These are phyloP conservation scores for Glaucopsyche alexis DNA, from an alignment of 2,888 invertebrate species.

Conservation along the genomic window DNA sequence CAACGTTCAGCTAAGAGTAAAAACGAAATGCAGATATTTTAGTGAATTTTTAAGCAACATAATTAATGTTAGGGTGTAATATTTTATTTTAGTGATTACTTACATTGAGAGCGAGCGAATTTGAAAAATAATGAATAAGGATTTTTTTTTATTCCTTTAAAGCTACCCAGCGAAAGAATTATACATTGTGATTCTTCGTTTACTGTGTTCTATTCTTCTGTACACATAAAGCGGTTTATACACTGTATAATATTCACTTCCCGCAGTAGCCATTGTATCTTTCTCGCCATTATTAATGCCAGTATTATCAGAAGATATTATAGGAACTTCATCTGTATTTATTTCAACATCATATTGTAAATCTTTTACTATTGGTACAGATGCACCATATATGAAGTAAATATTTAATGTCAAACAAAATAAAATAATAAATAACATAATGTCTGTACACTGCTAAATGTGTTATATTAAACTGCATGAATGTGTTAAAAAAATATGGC, in stretches of 20 bases:
- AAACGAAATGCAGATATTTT: no score
- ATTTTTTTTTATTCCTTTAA: conserved; percentile 16
- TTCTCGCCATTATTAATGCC: not conserved
- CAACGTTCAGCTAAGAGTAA: not conserved
- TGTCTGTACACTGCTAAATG: not conserved
- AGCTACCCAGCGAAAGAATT: conserved; percentile 67
- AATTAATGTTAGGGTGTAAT: no score
- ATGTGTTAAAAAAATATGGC: not conserved
- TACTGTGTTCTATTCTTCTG: conserved; percentile 65
- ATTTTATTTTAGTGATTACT: no score
- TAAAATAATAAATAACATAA: not conserved
- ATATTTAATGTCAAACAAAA: not conserved
- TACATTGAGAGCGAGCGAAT: no score
- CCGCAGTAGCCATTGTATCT: conserved; percentile 54
- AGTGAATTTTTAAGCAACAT: no score
- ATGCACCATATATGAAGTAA: not conserved
- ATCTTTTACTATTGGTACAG: not conserved
- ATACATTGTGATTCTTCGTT: conserved; percentile 65
- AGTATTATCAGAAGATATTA: not conserved
- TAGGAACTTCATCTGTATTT: not conserved
- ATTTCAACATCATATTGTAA: not conserved
- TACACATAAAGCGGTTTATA: conserved; percentile 67
- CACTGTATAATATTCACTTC: conserved; percentile 52
- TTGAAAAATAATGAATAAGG: no score
- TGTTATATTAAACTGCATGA: no score